A percentile compares a stretch with the other conserved stretches of the same genome.
Conservation (phyloP, 2,888 invertebrate species). For the Leucania comma region DNA sequence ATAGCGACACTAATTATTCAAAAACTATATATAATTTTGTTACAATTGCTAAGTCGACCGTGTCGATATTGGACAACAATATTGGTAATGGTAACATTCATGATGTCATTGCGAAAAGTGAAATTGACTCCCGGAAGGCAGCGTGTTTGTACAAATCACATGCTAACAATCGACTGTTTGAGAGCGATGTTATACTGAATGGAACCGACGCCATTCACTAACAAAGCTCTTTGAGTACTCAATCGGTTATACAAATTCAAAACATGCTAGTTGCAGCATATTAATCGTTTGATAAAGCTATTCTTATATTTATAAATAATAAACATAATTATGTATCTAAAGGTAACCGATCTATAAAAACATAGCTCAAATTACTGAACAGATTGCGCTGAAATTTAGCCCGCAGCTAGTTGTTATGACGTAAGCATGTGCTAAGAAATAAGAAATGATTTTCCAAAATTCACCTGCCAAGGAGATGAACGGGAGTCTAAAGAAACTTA, state of each 20-base stretch:
- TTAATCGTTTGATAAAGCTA: conserved; percentile 32
- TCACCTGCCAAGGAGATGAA: too few relatives aligned
- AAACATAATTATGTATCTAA: too few relatives aligned
- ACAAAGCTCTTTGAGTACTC: conserved; percentile 49
- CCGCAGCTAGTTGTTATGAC: too few relatives aligned
- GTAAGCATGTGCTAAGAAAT: too few relatives aligned
- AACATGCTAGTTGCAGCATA: conserved; percentile 36
- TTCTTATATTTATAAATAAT: background rate
- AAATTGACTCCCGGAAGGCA: conserved; percentile 71
- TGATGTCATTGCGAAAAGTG: conserved; percentile 73
- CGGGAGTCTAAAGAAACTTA: too few relatives aligned
- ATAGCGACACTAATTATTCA: conserved; percentile 38
- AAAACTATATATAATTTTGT: conserved; percentile 30
- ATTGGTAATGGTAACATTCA: conserved; percentile 57
- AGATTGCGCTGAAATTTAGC: too few relatives aligned
- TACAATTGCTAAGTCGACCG: conserved; percentile 42
- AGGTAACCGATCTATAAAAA: too few relatives aligned
- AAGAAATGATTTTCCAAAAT: too few relatives aligned
- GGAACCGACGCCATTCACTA: conserved; percentile 62
- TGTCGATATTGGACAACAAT: conserved; percentile 52
- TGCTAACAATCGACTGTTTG: conserved; percentile 63
- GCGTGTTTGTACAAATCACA: conserved; percentile 60
- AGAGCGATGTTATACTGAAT: conserved; percentile 63
- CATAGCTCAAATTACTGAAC: too few relatives aligned
- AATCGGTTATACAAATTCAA: conserved; percentile 49